phyloP scores from a whole-genome alignment of 2,797 vertebrate species.

The Phalanger gymnotis region DNA sequence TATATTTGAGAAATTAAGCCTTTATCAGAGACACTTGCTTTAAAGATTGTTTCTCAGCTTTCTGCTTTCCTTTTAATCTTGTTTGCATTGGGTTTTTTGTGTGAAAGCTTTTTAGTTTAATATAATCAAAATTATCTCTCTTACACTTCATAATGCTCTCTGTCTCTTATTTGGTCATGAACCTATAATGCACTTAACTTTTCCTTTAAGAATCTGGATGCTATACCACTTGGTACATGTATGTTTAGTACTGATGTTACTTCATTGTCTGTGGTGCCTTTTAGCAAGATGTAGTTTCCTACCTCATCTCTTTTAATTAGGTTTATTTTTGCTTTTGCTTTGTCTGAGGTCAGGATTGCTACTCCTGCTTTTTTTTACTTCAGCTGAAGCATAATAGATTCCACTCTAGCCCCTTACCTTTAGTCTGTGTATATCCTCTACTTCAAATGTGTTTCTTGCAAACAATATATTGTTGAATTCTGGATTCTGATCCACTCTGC shows the following conservation, averaged over 20 bases:
- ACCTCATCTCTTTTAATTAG: background rate
- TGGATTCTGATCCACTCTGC: no score
- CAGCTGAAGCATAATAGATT: background rate
- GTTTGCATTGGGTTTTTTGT: no score
- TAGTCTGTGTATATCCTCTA: background rate
- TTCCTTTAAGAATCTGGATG: background rate
- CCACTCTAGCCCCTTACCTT: background rate
- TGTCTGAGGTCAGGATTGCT: background rate
- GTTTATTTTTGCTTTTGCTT: background rate
- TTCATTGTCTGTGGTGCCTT: background rate
- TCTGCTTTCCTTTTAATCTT: background rate
- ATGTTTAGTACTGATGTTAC: background rate
- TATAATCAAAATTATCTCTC: no score
- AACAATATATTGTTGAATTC: no score
- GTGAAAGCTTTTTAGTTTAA: no score
- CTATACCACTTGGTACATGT: background rate
- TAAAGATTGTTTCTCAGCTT: background rate
- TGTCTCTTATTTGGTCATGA: background rate
- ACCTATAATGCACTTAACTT: background rate
- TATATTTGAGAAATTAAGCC: background rate
- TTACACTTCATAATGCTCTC: background rate
- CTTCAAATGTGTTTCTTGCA: background rate
- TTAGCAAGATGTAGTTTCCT: background rate
- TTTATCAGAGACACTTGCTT: background rate
- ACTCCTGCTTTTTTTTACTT: background rate